These are phyloP conservation scores for Rhagonycha lutea DNA, from an alignment of 2,888 invertebrate species.

Conservation along the genomic window DNA sequence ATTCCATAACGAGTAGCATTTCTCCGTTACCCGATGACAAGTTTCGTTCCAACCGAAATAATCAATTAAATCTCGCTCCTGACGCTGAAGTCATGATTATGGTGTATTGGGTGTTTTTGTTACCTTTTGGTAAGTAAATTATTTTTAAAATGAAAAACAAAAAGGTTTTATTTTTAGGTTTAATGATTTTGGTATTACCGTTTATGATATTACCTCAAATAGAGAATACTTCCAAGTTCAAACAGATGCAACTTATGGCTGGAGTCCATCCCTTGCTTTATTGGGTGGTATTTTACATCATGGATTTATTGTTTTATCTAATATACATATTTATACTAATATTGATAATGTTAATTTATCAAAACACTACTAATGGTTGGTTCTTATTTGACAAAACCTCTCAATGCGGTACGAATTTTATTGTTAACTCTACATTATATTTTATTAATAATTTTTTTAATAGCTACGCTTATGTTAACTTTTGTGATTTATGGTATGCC, in stretches of 20 bases:
- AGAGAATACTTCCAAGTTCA: conserved; percentile 65
- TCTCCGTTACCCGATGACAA: conserved; percentile 42
- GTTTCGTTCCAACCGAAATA: background rate
- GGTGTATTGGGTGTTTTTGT: conserved; percentile 46
- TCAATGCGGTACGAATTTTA: background rate
- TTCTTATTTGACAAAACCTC: background rate
- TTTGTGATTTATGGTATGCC: background rate
- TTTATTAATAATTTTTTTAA: background rate
- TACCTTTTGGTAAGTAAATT: conserved; percentile 45
- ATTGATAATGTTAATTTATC: background rate
- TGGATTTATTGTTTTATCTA: conserved; percentile 58
- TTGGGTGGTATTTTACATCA: conserved; percentile 63
- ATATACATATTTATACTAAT: conserved; percentile 31
- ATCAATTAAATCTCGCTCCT: too few relatives aligned
- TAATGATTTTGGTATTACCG: conserved; percentile 56
- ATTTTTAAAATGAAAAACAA: background rate
- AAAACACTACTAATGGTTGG: background rate
- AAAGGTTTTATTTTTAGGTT: conserved; percentile 34
- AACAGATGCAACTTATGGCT: conserved; percentile 70
- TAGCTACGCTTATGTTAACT: background rate
- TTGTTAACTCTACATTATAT: too few relatives aligned
- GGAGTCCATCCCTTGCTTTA: conserved; percentile 64
- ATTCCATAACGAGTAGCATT: conserved; percentile 47
- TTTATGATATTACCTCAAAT: conserved; percentile 64
- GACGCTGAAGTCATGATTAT: accelerated